Base-by-base conservation (phyloP, 2,113 vertebrate genomes). In the Psittacula cyanocephala region DNA sequence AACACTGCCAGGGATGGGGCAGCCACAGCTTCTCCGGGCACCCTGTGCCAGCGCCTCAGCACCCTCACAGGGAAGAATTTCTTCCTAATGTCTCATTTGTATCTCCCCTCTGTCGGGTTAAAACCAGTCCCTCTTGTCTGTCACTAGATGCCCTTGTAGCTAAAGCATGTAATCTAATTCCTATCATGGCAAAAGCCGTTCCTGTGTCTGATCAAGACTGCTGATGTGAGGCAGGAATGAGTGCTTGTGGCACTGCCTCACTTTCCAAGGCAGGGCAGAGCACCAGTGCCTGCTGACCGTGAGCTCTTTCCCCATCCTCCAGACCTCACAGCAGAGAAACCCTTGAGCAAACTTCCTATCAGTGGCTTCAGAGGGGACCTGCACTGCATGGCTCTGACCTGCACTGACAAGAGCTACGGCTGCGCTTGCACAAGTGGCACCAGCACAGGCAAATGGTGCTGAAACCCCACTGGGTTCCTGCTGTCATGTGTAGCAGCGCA, bases 401-500 rank as follows among this genome's bases (percentile, higher is more conserved):
- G 4, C 47, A 24, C n/a, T 72, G n/a, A 59, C 47, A 52, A 55
- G 84, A 65, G 1, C 1, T 0, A 85, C 63, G 49, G 28, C 37
- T 60, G 47, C 44, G 4, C 43, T 60, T 1, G 0, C 10, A 25
- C 35, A 25, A 31, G 37, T 1, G 4, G 25, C 60, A 44, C 28
- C 72, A 39, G 49, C 9, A 2, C 0, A 0, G 31, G 39, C 57
- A 29, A 16, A 44, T n/a, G 35, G 18, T 4, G 2, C 55, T 1
- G 1, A 55, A 55, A 55, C 25, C 47, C 49, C 0, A 0, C 3
- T 0, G 4, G 8, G 22, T 53, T 59, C 64, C 83, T 76, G 47
- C 70, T 31, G 27, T 3, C 3, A 3, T 7, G 5, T 0, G 1
- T 19, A 57, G 72, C 0, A 0, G 62, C 17, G 16, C 0, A 0